Percentiles rank a stretch among this genome's conserved stretches.
Evolutionary conservation across 2,797 vertebrate species (phyloP).

Genomic region (Avahi laniger): DNA sequence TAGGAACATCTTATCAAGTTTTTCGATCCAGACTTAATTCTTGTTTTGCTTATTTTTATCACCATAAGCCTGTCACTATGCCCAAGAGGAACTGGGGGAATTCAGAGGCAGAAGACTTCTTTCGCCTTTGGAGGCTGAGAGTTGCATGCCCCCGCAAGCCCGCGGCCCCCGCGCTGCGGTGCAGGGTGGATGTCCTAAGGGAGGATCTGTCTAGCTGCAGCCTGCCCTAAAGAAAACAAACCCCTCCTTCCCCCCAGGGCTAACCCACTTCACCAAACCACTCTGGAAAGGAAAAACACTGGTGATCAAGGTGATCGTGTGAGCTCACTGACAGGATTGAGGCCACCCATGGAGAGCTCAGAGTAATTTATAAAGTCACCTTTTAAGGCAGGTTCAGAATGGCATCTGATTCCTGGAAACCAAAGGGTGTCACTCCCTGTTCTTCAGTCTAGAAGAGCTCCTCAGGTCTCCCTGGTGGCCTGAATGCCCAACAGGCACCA

Average conservation of each 20-base stretch:
- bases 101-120: not conserved
- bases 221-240: constrained; percentile 46
- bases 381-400: not conserved
- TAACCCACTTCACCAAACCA: not conserved
- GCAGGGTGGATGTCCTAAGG: not conserved
- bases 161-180: not conserved
- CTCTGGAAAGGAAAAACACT: not conserved
- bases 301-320: not conserved
- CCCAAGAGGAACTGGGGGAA: not conserved
- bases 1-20: not conserved
- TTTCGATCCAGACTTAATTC: constrained; percentile 15
- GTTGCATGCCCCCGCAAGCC: not conserved
- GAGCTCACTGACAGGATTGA: not conserved
- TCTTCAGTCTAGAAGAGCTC: not conserved
- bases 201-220: not conserved
- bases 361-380: not conserved
- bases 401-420: not conserved
- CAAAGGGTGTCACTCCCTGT: not conserved
- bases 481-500: not conserved
- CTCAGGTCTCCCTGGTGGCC: not conserved
- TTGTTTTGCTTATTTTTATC: not conserved
- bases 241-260: not conserved
- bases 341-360: not conserved
- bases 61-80: not conserved
- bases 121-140: not conserved